Evolutionary conservation across 1,140 invertebrate species (phyloP), one percentile per base, ranked within the genome.

Genomic region (Hormaphis cornu): DNA sequence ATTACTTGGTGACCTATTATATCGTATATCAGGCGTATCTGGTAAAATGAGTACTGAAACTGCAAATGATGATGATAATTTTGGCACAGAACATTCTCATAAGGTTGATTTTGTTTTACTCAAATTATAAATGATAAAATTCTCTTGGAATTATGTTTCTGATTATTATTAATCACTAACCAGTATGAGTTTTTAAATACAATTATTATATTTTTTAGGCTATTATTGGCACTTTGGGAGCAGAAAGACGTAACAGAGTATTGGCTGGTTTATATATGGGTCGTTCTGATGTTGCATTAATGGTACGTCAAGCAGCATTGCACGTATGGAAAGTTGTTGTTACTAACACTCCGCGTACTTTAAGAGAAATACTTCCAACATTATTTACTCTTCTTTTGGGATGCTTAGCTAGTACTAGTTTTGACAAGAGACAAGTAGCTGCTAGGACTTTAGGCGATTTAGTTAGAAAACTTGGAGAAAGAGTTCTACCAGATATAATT

Each of bases 31-130:
- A 35, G 94, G 95, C 69, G 95, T 98, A 0, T 91, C 93, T 59
- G 96, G 96, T 53, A 99, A 99, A 80, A 98, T 98, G 94, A 96
- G 92, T 16, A 98, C 97, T 1, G 95, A 97, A 80, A 98, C 95
- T 2, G 93, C 93, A 3, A 91, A 89, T 74, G 97, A 99, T 77
- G 97, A 99, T 79, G 97, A 99, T 77, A 99, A 98, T 78, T 97
- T 99, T 80, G 97, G 96, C 61, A 98, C 97, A 0, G 96, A 98
- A 79, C 89, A 93, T 74, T 97, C 94, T 0, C 93, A 97, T 75
- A 80, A 80, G 74, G 79, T 81, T 48, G 10, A 50, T 14, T 46
- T 35, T 48, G 7, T 44, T 22, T 9, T 16, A 46, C n/a, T 12
- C 16, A 22, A 35, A 56, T 22, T n/a, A n/a, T n/a, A n/a, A n/a